phyloP scores from a whole-genome alignment of 2,113 vertebrate genomes.

The Caretta caretta region DNA sequence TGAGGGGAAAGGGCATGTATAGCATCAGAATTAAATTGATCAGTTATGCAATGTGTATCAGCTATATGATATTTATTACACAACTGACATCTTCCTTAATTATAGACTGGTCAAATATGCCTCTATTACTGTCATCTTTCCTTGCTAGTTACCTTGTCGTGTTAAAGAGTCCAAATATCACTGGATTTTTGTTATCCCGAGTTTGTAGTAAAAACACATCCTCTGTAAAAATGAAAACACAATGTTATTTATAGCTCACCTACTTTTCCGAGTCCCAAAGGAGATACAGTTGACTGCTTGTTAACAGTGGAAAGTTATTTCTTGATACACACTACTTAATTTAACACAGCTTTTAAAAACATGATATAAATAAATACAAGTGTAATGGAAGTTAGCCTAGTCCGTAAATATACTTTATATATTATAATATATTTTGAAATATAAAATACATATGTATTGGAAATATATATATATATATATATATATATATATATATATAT shows the following conservation, averaged over 20 bases:
- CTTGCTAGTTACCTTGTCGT: conserved; percentile 90
- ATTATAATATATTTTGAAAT: not conserved
- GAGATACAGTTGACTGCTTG: not conserved
- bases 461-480: not conserved
- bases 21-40: conserved; percentile 22
- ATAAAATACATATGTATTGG: too few species aligned
- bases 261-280: not conserved
- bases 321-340: not conserved
- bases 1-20: not conserved
- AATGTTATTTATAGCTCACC: not conserved
- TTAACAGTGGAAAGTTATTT: not conserved
- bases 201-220: conserved; percentile 93
- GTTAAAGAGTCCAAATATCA: conserved; percentile 96
- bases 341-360: not conserved
- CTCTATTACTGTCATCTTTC: not conserved
- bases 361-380: not conserved
- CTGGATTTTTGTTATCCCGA: conserved; percentile 93
- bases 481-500: too few species aligned
- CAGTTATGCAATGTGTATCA: not conserved
- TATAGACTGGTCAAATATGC: conserved; percentile 5
- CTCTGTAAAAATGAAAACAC: conserved; percentile 83
- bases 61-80: not conserved
- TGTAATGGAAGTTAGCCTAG: not conserved
- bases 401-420: not conserved
- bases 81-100: not conserved